Evolutionary conservation across 2,888 invertebrate species (phyloP), one percentile per base, ranked within the genome.

Genomic region (Callinectes sapidus): DNA sequence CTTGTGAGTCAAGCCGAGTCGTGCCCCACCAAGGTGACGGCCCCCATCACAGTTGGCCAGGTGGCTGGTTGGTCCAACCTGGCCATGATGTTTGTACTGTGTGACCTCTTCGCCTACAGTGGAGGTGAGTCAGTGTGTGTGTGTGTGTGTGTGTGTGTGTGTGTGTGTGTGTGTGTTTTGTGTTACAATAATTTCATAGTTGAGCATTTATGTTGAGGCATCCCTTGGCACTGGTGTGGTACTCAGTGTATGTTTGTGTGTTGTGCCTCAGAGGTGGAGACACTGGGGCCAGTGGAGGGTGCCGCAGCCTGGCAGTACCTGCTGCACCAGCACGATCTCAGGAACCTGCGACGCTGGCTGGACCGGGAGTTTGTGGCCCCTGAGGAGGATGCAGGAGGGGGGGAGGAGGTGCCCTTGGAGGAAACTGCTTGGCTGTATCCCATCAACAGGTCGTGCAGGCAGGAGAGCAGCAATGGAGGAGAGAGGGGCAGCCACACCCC

Each of bases 291-390:
- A 23, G 92, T 93, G 35, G 92, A 93, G 81, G 88, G 90, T 6
- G 81, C 87, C 66, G 91, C 90, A 18, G 81, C 55, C 55, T 93
- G 93, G 93, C 91, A 87, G 66, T 93, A 93, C 55, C 93, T 93
- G 66, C 92, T 93, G 42, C 54, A 91, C 89, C 92, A 93, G 61
- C 77, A 66, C 42, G 92, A 93, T 23, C 61, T 93, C 14, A 88
- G 85, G 6, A 93, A 93, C 85, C 77, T 93, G n/a, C 91, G 90
- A 35, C 39, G 91, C 39, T 93, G 92, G 92, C 88, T 93, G 28
- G 81, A 89, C 61, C 81, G 55, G 61, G 92, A 93, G 28, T 91
- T 93, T 89, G 16, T 32, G 39, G 61, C 71, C 18, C 90, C 81
- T 18, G 85, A 89, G 42, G 35, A 85, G 23, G 90, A 90, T 28